A percentile compares a stretch with the other conserved stretches of the same genome.
phyloP scores from a whole-genome alignment of 2,888 invertebrate genomes.

The Trichogramma dendrolimi region DNA sequence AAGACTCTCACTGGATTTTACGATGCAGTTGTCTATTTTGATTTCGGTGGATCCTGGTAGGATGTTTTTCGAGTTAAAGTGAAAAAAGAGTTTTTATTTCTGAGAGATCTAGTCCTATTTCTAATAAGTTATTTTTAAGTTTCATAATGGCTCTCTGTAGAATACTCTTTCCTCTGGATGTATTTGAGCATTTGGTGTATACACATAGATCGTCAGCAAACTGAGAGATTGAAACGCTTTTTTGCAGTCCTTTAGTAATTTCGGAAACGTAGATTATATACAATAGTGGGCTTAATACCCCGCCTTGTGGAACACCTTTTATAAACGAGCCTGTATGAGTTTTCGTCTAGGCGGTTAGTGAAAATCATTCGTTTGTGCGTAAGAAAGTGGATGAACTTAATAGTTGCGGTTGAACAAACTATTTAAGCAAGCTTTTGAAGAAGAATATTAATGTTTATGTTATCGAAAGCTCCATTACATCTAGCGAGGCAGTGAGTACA shows the following conservation, averaged over 20 bases:
- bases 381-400: slow-evolving; percentile 1
- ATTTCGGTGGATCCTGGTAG: neutral
- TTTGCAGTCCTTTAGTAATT: neutral
- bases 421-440: neutral
- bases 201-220: neutral
- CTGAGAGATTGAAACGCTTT: neutral
- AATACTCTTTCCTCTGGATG: neutral
- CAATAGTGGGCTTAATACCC: neutral
- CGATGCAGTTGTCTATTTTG: neutral
- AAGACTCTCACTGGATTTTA: neutral
- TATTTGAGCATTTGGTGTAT: neutral
- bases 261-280: neutral
- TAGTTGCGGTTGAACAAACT: neutral
- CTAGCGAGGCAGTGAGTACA: neutral
- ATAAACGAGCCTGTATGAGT: neutral
- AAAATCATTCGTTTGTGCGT: neutral
- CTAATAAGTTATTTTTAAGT: neutral
- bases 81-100: neutral
- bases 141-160: neutral
- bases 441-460: neutral
- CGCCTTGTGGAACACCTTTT: too few species aligned
- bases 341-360: neutral
- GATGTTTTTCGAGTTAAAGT: slow-evolving; percentile 3
- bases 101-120: neutral
- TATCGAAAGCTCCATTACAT: slow-evolving; percentile 1